Evolutionary conservation across 2,888 invertebrate genomes (phyloP).

Genomic region (Lochmaea capreae): DNA sequence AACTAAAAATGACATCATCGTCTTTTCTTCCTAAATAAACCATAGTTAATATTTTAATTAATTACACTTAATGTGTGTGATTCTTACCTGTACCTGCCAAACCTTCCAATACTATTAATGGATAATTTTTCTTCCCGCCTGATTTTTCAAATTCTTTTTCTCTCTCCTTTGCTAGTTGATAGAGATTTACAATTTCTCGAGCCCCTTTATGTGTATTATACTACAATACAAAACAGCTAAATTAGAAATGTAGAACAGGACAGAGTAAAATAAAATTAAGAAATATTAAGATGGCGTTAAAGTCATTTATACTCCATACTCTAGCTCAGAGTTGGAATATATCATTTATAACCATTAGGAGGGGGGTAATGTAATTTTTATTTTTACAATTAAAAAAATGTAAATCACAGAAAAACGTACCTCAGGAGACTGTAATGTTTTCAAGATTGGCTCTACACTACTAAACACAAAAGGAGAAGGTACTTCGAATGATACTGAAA

Average conservation of each 20-base stretch:
- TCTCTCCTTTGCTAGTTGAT: slow-evolving; percentile 47
- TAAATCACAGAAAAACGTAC: neutral
- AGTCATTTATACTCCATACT: no score
- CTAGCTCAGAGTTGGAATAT: no score
- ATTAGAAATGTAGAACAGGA: no score
- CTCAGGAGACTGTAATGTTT: neutral
- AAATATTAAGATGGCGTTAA: no score
- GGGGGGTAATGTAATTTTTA: no score
- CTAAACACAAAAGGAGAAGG: slow-evolving; percentile 1
- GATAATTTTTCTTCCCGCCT: slow-evolving; percentile 54
- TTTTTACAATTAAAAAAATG: neutral
- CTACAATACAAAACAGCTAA: neutral
- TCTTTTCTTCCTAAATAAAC: no score
- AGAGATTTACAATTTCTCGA: slow-evolving; percentile 50
- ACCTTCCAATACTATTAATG: slow-evolving; percentile 66
- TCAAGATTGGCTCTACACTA: neutral
- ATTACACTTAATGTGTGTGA: neutral
- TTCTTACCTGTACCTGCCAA: slow-evolving; percentile 65
- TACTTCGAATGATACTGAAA: slow-evolving; percentile 5
- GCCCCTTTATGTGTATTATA: neutral
- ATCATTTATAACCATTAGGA: no score
- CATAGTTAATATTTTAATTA: neutral
- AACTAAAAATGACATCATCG: no score
- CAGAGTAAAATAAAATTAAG: no score
- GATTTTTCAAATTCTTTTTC: slow-evolving; percentile 31